These are phyloP conservation scores for Antigone vipio DNA, from an alignment of 2,113 vertebrate genomes.

Conservation along the genomic window DNA sequence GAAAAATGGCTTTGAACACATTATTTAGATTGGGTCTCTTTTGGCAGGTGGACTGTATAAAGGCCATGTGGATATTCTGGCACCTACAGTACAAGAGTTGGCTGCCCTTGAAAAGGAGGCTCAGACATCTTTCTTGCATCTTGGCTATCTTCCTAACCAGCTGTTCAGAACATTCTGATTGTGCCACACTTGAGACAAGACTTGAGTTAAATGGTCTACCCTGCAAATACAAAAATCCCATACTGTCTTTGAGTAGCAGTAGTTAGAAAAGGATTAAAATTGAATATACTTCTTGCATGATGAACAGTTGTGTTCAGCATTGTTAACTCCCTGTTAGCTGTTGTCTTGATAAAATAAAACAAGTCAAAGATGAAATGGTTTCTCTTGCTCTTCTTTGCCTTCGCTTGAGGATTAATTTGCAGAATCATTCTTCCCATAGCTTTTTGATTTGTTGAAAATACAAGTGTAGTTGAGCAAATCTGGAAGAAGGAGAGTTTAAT, in stretches of 20 bases:
- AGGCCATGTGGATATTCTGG: constrained; percentile 94
- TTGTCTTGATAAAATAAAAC: constrained; percentile 52
- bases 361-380: background rate
- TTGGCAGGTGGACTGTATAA: constrained; percentile 88
- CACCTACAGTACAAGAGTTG: constrained; percentile 93
- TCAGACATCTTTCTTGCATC: constrained; percentile 95
- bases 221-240: constrained; percentile 17
- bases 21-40: constrained; percentile 9
- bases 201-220: constrained; percentile 22
- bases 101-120: constrained; percentile 93
- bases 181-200: background rate
- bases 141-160: constrained; percentile 95
- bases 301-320: background rate
- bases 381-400: background rate
- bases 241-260: constrained; percentile 16
- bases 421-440: background rate
- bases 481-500: background rate
- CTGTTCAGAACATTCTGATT: constrained; percentile 92
- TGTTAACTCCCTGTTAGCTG: constrained; percentile 14
- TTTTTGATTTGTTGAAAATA: background rate
- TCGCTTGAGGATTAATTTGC: background rate
- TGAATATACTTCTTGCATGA: constrained; percentile 27
- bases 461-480: background rate
- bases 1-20: background rate
- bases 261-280: constrained; percentile 29